A percentile compares a stretch with the other conserved stretches of the same genome.
Conservation (phyloP, 2,888 invertebrate genomes). For the Xylota segnis region DNA sequence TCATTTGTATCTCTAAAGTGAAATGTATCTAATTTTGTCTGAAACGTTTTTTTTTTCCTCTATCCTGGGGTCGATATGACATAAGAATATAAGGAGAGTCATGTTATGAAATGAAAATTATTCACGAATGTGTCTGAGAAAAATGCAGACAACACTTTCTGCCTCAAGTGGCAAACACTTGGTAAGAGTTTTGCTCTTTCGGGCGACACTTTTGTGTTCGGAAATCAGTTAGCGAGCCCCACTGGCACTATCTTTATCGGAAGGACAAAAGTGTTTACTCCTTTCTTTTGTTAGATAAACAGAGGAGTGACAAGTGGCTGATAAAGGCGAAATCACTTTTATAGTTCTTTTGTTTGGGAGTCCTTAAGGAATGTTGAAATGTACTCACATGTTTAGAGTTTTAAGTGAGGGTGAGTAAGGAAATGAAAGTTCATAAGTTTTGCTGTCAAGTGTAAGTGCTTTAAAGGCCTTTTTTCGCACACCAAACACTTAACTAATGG, state of each 20-base stretch:
- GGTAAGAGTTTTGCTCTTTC: slow-evolving; percentile 12
- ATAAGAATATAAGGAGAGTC: neutral
- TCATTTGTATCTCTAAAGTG: slow-evolving; percentile 5
- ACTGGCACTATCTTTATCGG: slow-evolving; percentile 1
- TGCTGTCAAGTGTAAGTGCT: neutral
- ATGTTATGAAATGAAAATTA: slow-evolving; percentile 1
- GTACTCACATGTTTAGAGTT: neutral
- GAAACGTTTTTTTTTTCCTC: neutral
- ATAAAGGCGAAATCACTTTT: neutral
- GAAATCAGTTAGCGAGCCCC: neutral
- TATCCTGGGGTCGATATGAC: neutral
- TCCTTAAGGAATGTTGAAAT: neutral
- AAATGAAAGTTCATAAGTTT: neutral
- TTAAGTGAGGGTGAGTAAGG: neutral
- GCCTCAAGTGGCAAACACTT: neutral
- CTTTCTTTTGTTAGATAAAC: slow-evolving; percentile 4
- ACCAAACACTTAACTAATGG: neutral
- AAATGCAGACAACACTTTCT: neutral
- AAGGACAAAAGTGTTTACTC: slow-evolving; percentile 5
- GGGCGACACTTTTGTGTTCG: slow-evolving; percentile 25
- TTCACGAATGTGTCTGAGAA: slow-evolving; percentile 3
- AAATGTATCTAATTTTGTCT: slow-evolving; percentile 5
- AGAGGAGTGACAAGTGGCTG: neutral
- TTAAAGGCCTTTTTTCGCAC: neutral
- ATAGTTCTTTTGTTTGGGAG: slow-evolving; percentile 2